Conservation (phyloP, 2,113 vertebrate genomes). For the Megalops atlanticus region DNA sequence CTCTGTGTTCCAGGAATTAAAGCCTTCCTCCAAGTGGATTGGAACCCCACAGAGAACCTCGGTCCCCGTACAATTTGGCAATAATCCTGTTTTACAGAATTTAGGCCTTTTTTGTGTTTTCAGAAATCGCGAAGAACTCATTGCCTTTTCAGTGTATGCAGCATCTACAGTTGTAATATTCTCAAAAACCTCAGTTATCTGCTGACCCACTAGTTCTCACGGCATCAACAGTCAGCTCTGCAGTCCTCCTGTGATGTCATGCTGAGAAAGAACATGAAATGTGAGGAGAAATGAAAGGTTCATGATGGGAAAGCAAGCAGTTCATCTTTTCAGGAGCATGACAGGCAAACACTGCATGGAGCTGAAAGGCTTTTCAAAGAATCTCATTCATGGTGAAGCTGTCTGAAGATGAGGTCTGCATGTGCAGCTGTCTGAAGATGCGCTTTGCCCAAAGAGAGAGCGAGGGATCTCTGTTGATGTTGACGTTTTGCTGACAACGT, state of each 20-base stretch:
- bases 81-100: conserved; percentile 6
- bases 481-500: no score
- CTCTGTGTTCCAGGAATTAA: conserved; percentile 40
- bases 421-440: no score
- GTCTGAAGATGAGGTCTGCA: no score
- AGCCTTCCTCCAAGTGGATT: background rate
- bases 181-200: background rate
- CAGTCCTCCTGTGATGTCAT: background rate
- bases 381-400: background rate
- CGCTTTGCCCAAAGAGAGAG: no score
- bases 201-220: background rate
- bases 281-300: background rate
- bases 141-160: background rate
- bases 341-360: background rate
- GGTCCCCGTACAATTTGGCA: background rate
- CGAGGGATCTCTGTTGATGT: no score
- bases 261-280: background rate
- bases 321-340: background rate
- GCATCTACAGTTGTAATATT: background rate
- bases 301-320: background rate
- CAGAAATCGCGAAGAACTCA: background rate
- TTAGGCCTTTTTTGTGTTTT: background rate
- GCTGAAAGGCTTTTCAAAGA: background rate
- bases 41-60: background rate
- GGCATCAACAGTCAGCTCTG: background rate